phyloP scores from a whole-genome alignment of 2,888 invertebrate species.

The Heteromyza rotundicornis region DNA sequence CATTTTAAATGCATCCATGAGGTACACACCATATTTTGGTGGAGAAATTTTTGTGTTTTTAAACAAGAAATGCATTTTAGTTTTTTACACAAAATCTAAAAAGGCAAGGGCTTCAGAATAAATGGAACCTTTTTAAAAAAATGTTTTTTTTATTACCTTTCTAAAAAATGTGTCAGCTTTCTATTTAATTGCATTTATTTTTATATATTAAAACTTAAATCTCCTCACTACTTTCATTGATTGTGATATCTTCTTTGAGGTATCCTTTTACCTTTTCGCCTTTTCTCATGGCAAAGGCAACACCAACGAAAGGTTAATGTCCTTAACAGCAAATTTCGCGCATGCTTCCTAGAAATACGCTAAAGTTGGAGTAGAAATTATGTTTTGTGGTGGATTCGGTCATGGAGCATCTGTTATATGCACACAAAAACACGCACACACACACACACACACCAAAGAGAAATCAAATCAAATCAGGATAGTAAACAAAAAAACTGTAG shows the following conservation, averaged over 20 bases:
- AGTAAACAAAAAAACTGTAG: background rate
- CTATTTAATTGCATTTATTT: background rate
- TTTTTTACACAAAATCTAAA: too few relatives aligned
- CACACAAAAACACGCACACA: too few relatives aligned
- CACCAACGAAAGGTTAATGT: slow-evolving; percentile 31
- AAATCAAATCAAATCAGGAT: too few relatives aligned
- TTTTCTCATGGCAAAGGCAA: slow-evolving; percentile 5
- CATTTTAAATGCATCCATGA: slow-evolving; percentile 4
- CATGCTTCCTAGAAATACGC: slow-evolving; percentile 22
- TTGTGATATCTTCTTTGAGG: background rate
- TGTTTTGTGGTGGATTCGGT: slow-evolving; percentile 1
- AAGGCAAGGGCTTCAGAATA: too few relatives aligned
- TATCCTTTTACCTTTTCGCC: too few relatives aligned
- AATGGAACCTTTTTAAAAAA: background rate
- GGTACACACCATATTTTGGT: background rate
- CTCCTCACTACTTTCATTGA: background rate
- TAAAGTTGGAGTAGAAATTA: slow-evolving; percentile 10
- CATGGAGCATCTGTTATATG: too few relatives aligned
- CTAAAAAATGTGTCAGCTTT: background rate
- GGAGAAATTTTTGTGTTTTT: too few relatives aligned
- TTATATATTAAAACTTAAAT: background rate
- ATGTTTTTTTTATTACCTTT: background rate
- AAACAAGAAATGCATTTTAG: too few relatives aligned
- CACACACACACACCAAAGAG: too few relatives aligned
- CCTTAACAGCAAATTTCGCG: slow-evolving; percentile 25